Evolutionary conservation across 2,113 vertebrate genomes (phyloP), one percentile per base, ranked within the genome.

Genomic region (Psettodes erumei): DNA sequence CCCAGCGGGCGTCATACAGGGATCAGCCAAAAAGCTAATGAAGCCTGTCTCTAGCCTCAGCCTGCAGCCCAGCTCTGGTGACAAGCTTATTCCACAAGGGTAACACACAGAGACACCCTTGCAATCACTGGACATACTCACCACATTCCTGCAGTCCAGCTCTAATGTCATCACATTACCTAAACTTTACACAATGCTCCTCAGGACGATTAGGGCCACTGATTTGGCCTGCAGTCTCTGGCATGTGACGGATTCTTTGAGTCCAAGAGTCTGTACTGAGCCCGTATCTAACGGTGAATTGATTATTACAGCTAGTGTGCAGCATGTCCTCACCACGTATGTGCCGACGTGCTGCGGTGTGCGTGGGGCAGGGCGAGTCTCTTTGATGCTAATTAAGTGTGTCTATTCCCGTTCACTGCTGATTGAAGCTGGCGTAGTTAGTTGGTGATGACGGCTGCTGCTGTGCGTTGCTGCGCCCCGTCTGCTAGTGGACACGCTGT

Each of bases 381-480:
- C 66, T 80, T 80, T 88, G 87, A 90, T 54, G 86, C 85, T 91
- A 90, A 90, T 84, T 75, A 81, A 75, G 82, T 85, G 86, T 88
- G 89, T 89, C 88, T 86, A 78, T 81, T 78, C 55, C 71, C 77
- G 76, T 80, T 66, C 83, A 73, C 74, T 33, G 69, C 80, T 86
- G 83, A 88, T 90, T 81, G 71, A 71, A 85, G 76, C 60, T 74
- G 88, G 80, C 75, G 19, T 48, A 73, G 74, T 78, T 51, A 80
- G 86, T 71, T 76, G 89, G 85, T 82, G 90, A 80, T 90, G 85
- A 93, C 83, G 89, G 89, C 87, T 83, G 83, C 87, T 87, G 86
- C 86, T 89, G 82, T 88, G 90, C 75, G 45, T 81, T 82, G 79
- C 80, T 77, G 70, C 54, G 21, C 86, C 86, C 71, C 25, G 74